Evolutionary conservation across 2,888 invertebrate genomes (phyloP), one percentile per base, ranked within the genome.

Genomic region (Drosophila putrida): DNA sequence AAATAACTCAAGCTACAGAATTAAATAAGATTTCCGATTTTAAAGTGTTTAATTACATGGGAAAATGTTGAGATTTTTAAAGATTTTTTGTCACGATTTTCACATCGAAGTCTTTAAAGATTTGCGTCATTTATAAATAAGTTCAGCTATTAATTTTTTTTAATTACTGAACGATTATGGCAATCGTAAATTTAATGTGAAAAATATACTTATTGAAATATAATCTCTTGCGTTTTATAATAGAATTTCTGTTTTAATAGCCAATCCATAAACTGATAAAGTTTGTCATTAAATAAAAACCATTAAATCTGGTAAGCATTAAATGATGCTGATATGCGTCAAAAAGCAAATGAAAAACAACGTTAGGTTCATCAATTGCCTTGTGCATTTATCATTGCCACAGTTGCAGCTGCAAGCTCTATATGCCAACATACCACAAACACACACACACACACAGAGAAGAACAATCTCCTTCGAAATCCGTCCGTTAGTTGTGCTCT

Each of bases 351-450:
- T 15, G n/a, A n/a, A 10, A 51, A 35, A 43, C 3, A n/a, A 31
- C 6, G 25, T 43, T 5, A 10, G 13, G 15, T 10, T 46, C 10
- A 39, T 62, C 28, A 61, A 41, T 13, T 50, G 36, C 47, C 47
- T 33, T 6, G 35, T 44, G 47, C 39, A 72, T 64, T 59, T 59
- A 50, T 51, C 38, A 50, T 55, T 44, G 55, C 4, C 6, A 4
- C 57, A 62, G 39, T 39, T 53, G 57, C 35, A 28, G 9, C 20
- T 54, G 50, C 31, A 20, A 33, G 31, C 27, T 27, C 27, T 8
- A 28, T 43, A 47, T 58, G 8, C 25, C 33, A 57, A 43, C 57
- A 39, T 36, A 49, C 6, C 10, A 53, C 15, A 53, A 39, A 38
- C 28, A 39, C 31, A 41, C 3, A 39, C 10, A 39, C 13, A 20